Conservation (phyloP, 2,797 vertebrate species). For the Pristis pectinata region DNA sequence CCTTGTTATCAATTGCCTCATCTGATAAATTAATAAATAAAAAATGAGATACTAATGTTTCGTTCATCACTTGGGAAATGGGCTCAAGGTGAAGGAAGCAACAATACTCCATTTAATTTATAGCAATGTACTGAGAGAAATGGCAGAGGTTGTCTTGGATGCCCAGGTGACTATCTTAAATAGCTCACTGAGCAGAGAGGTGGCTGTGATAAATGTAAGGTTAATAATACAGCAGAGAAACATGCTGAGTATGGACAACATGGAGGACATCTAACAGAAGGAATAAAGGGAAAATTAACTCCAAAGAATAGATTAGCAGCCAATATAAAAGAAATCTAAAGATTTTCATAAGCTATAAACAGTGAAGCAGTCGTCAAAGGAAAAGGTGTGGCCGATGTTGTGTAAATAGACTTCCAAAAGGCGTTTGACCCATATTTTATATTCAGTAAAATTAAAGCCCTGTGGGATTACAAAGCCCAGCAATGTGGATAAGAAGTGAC, state of each 20-base stretch:
- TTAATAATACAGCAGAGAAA: neutral
- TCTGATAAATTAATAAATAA: neutral
- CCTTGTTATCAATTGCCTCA: neutral
- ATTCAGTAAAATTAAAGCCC: too few relatives aligned
- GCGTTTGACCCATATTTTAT: too few relatives aligned
- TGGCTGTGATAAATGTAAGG: neutral
- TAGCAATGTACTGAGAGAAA: neutral
- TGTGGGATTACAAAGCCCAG: too few relatives aligned
- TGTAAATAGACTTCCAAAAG: too few relatives aligned
- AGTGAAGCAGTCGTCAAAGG: too few relatives aligned
- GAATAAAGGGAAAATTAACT: neutral
- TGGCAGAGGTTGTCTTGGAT: neutral
- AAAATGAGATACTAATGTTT: neutral
- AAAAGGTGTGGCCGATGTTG: too few relatives aligned
- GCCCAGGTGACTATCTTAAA: constrained; percentile 8
- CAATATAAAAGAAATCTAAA: neutral
- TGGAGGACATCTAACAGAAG: neutral
- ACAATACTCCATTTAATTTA: neutral
- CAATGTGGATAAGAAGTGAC: too few relatives aligned
- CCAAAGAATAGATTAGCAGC: neutral
- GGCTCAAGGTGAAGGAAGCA: neutral
- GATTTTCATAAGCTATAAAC: too few relatives aligned
- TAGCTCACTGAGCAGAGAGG: neutral
- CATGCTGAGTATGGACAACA: neutral
- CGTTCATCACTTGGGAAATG: neutral